Evolutionary conservation across 2,888 invertebrate species (phyloP), one percentile per base, ranked within the genome.

Genomic region (Tryphoninae sp.): DNA sequence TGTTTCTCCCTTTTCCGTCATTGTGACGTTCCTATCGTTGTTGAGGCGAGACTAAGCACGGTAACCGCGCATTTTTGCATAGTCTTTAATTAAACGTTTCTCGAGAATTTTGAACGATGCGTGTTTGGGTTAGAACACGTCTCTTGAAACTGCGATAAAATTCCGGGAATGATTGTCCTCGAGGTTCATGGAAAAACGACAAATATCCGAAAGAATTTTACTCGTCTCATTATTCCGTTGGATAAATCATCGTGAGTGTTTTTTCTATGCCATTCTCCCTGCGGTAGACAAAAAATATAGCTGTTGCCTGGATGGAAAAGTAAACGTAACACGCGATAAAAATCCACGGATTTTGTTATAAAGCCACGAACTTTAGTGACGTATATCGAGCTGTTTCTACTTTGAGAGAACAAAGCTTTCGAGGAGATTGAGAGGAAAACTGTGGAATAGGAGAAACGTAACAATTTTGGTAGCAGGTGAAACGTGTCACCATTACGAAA

Each of bases 401-500:
- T 53, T 42, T 23, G 51, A 23, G 22, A 6, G 67, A 65, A 67
- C 55, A 26, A 51, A 55, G 45, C 53, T 19, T 9, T 4, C 3
- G 40, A 2, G 6, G 55, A 26, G 45, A 65, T 42, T 45, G 49
- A 26, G 55, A 45, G 59, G 16, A 16, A 26, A 51, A 33, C 61
- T 51, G 51, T 13, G 33, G 55, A 64, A 81, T 68, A 45, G 19
- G 40, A 59, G 76, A 77, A 67, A 67, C 67, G 62, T 61, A 7
- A 61, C 23, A 59, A 42, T 19, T 69, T 73, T 64, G 40, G 19
- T 53, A 51, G 42, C 16, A 6, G 9, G 51, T 55, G 62, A 80
- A 80, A 80, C 77, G 58, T 74, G 82, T 80, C 80, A 53, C 69
- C 53, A 59, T 80, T 33, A 68, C 73, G 69, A 80, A 80, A 77